A percentile compares a stretch with the other conserved stretches of the same genome.
Conservation (phyloP, 2,113 vertebrate species). For the Thermophis baileyi region DNA sequence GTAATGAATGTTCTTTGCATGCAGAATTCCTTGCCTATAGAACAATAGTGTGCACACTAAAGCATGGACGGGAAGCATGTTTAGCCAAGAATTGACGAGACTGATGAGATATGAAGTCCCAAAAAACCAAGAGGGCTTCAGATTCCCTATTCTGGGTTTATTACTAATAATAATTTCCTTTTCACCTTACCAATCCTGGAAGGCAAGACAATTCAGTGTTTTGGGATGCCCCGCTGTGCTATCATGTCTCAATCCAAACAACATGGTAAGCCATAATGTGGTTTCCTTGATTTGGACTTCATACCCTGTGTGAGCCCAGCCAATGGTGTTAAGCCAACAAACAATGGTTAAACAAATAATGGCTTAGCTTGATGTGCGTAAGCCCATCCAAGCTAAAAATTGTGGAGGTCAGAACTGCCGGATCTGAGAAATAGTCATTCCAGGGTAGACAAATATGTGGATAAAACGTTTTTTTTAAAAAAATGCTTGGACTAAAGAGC, state of each 20-base stretch:
- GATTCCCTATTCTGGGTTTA: neutral
- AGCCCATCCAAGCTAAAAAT: neutral
- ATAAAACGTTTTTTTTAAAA: neutral
- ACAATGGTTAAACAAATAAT: neutral
- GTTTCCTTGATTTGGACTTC: neutral
- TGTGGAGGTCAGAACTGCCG: neutral
- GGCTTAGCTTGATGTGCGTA: neutral
- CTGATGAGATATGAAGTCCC: neutral
- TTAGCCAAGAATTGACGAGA: neutral
- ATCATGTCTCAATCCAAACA: neutral
- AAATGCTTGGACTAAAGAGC: neutral
- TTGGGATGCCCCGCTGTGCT: neutral
- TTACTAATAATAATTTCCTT: neutral
- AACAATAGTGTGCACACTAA: neutral
- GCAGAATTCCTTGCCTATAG: neutral
- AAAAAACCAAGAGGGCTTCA: neutral
- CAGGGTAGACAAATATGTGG: neutral
- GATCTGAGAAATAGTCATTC: neutral
- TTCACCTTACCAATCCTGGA: neutral
- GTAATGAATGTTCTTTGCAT: neutral
- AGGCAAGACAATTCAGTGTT: neutral
- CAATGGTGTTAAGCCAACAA: neutral
- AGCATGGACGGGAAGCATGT: neutral
- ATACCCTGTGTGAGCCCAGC: neutral
- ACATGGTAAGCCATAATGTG: neutral